Evolutionary conservation across 1,140 invertebrate genomes (phyloP), one percentile per base, ranked within the genome.

Genomic region (Odontomachus brunneus): DNA sequence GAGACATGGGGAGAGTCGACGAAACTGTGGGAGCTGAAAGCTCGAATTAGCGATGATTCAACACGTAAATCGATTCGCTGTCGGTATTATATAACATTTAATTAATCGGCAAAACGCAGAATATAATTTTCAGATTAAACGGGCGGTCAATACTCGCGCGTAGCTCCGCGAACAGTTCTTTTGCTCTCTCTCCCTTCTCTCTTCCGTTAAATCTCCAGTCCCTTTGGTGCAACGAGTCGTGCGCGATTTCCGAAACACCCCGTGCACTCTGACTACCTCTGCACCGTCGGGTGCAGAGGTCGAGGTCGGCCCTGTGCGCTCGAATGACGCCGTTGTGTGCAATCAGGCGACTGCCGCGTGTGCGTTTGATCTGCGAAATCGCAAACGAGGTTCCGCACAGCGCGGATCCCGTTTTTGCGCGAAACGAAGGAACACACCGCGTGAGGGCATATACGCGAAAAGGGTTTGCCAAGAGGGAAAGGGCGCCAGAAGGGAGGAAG

Each of bases 291-390:
- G 63, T 71, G 76, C 57, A 59, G 53, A 48, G 75, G 33, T 80
- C 75, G 53, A 71, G 51, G 65, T 69, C 17, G 24, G 14, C 12
- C 48, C 48, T 53, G 24, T 26, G 73, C 72, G 76, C 73, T 57
- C 71, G 78, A 84, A 75, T 73, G 83, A 66, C 48, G 59, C 33
- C n/a, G 57, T 66, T 63, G 49, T 55, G 80, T 82, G 88, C 89
- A 92, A 92, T 92, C 90, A 91, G 84, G 17, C 85, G 48, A 80
- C 65, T 71, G 33, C 78, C 49, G 26, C 53, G 62, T 59, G 66
- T 62, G 53, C 89, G 89, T 92, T 92, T 92, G 91, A 91, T 92
- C 90, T 88, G 78, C 78, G 81, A 90, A 91, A 92, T 89, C 90
- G 84, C 59, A 83, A 88, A 88, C 85, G 86, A 87, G 82, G 57